Percentiles rank a stretch among this genome's conserved stretches.
Evolutionary conservation across 2,797 vertebrate species (phyloP).

Genomic region (Gobio occitaniae): DNA sequence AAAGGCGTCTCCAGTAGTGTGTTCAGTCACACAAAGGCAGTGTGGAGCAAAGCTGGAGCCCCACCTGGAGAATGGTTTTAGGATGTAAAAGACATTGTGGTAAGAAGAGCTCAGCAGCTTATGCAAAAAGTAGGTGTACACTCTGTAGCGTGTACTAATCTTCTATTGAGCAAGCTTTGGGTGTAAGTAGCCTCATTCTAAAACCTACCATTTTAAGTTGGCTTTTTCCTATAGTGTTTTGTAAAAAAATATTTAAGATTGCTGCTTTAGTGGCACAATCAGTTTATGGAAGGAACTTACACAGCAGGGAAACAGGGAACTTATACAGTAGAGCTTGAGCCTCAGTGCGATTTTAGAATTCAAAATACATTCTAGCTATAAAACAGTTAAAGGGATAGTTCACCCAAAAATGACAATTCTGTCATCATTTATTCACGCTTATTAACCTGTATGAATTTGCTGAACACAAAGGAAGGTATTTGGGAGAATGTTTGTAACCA

Average conservation of each 20-base stretch:
- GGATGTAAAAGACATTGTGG: background rate
- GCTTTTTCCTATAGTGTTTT: background rate
- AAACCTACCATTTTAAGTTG: background rate
- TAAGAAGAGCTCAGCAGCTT: background rate
- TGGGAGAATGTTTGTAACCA: too few species aligned
- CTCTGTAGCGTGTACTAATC: background rate
- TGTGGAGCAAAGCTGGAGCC: background rate
- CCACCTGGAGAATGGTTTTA: background rate
- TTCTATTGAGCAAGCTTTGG: background rate
- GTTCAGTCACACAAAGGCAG: background rate
- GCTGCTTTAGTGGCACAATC: background rate
- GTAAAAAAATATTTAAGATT: background rate
- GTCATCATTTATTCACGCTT: too few species aligned
- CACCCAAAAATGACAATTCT: too few species aligned
- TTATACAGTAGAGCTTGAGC: background rate
- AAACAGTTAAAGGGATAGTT: too few species aligned
- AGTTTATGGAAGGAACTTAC: background rate
- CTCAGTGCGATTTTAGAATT: background rate
- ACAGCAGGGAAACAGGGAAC: background rate
- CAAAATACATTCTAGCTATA: too few species aligned
- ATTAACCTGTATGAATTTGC: too few species aligned
- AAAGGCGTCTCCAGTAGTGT: background rate
- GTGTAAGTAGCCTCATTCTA: background rate
- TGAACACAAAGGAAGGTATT: too few species aligned
- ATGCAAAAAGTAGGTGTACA: constrained; percentile 21